Evolutionary conservation across 23 tunicate species (phyloP), one percentile per base, ranked within the genome.

Genomic region (Styela plicata): DNA sequence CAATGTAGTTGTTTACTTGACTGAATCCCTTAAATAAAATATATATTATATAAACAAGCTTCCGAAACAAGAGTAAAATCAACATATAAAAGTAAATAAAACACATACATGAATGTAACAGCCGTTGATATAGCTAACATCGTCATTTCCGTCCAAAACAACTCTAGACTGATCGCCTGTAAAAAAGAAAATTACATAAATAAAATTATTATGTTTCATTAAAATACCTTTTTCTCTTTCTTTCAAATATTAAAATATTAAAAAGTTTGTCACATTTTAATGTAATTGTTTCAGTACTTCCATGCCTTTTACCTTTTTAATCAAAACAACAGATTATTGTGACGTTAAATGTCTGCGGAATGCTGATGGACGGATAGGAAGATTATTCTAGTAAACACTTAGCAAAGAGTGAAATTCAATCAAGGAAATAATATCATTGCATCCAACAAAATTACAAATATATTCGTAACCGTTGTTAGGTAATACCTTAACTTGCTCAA

Each of bases 91-190:
- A 44, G 10, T 5, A 5, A 44, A 44, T 44, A 44, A 44, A 44
- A 5, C 13, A 66, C 31, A 5, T 25, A 71, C 77, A 31, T 71
- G 3, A 22, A 71, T 71, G 34, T 71, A 71, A 17, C 77, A 28
- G 16, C 34, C 77, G 77, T 71, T 71, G 34, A 71, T 71, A 17
- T 71, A 71, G 24, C 35, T 21, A 3, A 21, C 17, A 22, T 26
- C 34, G 5, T 34, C 77, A 3, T 27, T 34, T 27, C 77, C 77
- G 2, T 29, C 35, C 33, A 71, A 27, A 24, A 28, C 10, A 18
- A 71, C 77, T 3, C 77, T 33, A 18, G 32, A 28, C 3, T 19
- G 16, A 33, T 71, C 77, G 17, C 17, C 77, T 71, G 77, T 71
- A 3, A 17, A 71, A 28, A 7, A 28, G 16, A 28, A 26, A 10